Evolutionary conservation across 1,140 invertebrate genomes (phyloP).

Genomic region (Diabrotica undecimpunctata): DNA sequence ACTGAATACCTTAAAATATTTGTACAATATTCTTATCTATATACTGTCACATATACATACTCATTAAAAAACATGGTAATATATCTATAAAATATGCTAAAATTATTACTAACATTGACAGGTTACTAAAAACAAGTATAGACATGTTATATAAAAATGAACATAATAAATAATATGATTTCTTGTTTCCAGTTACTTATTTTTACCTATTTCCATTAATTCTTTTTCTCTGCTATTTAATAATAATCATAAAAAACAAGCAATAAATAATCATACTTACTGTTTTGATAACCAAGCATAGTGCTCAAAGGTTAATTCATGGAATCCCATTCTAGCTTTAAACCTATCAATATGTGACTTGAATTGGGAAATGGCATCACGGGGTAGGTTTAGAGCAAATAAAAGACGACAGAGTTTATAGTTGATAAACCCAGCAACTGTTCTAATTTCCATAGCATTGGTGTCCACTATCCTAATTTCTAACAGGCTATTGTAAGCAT

Average conservation of each 20-base stretch:
- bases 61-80: too few relatives aligned
- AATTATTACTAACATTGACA: too few relatives aligned
- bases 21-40: too few relatives aligned
- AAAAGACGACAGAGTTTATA: conserved; percentile 91
- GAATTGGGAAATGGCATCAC: conserved; percentile 93
- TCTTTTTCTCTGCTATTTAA: not conserved
- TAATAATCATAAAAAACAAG: not conserved
- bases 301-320: conserved; percentile 89
- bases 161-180: not conserved
- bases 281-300: conserved; percentile 96
- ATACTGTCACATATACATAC: too few relatives aligned
- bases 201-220: too few relatives aligned
- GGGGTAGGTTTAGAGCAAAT: conserved; percentile 81
- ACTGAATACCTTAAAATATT: conserved; percentile 54
- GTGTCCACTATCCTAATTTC: conserved; percentile 85
- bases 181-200: too few relatives aligned
- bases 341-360: conserved; percentile 87
- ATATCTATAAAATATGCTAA: too few relatives aligned
- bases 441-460: conserved; percentile 90
- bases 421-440: conserved; percentile 91
- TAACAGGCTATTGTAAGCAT: conserved; percentile 84
- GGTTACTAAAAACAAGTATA: too few relatives aligned
- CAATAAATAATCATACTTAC: conserved; percentile 52
- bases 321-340: conserved; percentile 69
- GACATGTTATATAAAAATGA: not conserved